Evolutionary conservation across 2,888 invertebrate genomes (phyloP), one percentile per base, ranked within the genome.

Genomic region (Rotaria socialis): DNA sequence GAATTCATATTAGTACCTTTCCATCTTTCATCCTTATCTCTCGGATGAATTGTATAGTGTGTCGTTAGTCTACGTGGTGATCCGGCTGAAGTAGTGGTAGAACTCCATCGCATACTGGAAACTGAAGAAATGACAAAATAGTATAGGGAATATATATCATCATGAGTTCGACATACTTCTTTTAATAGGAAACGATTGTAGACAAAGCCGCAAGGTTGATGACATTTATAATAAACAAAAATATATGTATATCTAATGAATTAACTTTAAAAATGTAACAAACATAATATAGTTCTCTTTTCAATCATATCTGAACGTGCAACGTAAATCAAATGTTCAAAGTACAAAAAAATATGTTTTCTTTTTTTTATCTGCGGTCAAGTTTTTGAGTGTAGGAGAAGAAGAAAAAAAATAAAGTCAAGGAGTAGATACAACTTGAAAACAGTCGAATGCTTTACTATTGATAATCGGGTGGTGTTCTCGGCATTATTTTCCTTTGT

Each of bases 21-120:
- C 97, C 97, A 97, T 94, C 97, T 92, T 90, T 94, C 93, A 92
- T 97, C 97, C 87, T 94, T 94, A 89, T 96, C 96, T 89, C 97
- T 93, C 0, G 97, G 95, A 89, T 94, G 92, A 87, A 97, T 93
- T 0, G 96, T 95, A 90, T 97, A 97, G 92, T 97, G 97, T 56
- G 97, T 97, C 2, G 97, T 97, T 67, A 86, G 1, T 19, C 22
- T 55, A 5, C 22, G 14, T 5, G 19, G 7, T 55, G 14, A 3
- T 56, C 1, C 1, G 1, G 7, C 7, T 24, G 24, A 56, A 7
- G 24, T 7, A 6, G 22, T 5, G 4, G 7, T 56, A 6, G 24
- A 56, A 56, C 24, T 56, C 24, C 0, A 22, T 56, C 56, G 1
- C 24, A 24, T 56, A 56, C 4, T 24, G 0, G 56, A 8, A 56